Evolutionary conservation across 2,113 vertebrate genomes (phyloP).

Genomic region (Phocoena phocoena): DNA sequence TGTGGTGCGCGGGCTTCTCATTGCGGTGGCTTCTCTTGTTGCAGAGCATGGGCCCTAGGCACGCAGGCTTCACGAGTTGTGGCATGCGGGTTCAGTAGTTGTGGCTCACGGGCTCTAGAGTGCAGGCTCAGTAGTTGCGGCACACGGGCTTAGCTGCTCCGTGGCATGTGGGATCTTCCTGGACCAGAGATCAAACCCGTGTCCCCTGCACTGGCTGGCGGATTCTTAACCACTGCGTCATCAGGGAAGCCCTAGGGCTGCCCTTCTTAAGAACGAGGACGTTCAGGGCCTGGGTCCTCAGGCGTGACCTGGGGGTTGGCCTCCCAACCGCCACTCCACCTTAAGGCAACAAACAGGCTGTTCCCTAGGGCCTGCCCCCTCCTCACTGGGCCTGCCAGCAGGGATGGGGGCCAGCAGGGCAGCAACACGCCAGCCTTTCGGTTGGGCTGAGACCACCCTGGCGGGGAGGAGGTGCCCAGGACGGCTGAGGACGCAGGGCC

Average conservation of each 20-base stretch:
- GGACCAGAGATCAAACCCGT: neutral
- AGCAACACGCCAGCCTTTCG: neutral
- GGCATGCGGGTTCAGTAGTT: too few relatives aligned
- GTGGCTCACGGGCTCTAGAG: too few relatives aligned
- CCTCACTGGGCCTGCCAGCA: neutral
- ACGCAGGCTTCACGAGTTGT: fast-evolving
- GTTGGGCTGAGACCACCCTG: neutral
- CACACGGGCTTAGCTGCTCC: too few relatives aligned
- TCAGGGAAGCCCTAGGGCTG: neutral
- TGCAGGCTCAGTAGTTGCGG: too few relatives aligned
- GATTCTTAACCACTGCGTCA: neutral
- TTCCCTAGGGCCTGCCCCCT: neutral
- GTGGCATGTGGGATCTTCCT: neutral
- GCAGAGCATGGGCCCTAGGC: too few relatives aligned
- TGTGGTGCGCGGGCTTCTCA: too few relatives aligned
- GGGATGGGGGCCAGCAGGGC: neutral
- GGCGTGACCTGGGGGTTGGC: neutral
- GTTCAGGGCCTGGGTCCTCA: neutral
- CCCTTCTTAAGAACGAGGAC: neutral
- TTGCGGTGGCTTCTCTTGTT: too few relatives aligned
- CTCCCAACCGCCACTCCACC: neutral
- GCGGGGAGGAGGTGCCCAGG: neutral
- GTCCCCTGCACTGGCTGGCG: neutral
- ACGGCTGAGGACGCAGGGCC: neutral
- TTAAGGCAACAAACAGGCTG: neutral